Conservation (phyloP, 1,140 invertebrate genomes). For the Pachyrhynchus sulphureomaculatus region DNA sequence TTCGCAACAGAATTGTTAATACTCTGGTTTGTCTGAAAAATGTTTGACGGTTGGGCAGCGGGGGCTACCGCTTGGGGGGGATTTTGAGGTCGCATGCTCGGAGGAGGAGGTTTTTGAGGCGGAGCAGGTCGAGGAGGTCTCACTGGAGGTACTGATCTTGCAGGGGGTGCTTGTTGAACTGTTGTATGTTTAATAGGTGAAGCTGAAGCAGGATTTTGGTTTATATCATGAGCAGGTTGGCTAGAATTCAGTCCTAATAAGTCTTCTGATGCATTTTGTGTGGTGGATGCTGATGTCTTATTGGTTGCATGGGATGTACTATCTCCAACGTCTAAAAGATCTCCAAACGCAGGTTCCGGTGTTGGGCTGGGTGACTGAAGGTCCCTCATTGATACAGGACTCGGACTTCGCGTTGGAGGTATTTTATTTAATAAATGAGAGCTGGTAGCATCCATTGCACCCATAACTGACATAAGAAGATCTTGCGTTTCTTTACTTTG, state of each 20-base stretch:
- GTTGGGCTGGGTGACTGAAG: conserved; percentile 82
- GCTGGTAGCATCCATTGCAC: conserved; percentile 84
- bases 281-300: not conserved
- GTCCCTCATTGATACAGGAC: conserved; percentile 76
- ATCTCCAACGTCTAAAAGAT: conserved; percentile 63
- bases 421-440: conserved; percentile 79
- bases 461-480: conserved; percentile 80
- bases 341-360: conserved; percentile 69
- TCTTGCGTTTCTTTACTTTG: conserved; percentile 78
- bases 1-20: not conserved
- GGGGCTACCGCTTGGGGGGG: conserved; percentile 1
- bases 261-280: conserved; percentile 22
- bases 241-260: conserved; percentile 33
- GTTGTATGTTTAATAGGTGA: conserved; percentile 25
- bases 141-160: conserved; percentile 51
- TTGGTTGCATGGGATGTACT: conserved; percentile 2
- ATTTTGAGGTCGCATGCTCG: conserved; percentile 10
- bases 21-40: not conserved
- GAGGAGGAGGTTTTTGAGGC: conserved; percentile 42
- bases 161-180: conserved; percentile 22
- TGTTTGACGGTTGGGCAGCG: not conserved
- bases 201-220: conserved; percentile 50
- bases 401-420: conserved; percentile 77
- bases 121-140: conserved; percentile 41
- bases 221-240: conserved; percentile 43